Base-by-base conservation (phyloP, 2,888 invertebrate genomes). In the Esperia sulphurella region DNA sequence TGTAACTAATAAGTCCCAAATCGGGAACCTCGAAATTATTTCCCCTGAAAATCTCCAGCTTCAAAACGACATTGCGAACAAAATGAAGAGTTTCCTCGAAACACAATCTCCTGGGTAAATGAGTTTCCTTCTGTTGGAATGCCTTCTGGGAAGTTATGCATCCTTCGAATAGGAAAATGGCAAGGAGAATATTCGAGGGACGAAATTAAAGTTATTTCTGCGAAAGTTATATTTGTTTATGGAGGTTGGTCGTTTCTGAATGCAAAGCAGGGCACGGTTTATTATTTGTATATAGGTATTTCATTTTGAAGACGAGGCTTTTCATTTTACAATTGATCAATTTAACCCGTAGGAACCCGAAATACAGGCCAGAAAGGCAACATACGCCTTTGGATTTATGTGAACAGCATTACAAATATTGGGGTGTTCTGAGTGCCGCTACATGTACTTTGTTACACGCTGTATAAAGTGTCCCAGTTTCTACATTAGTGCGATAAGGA, bases 401-500 rank as follows among this genome's bases (percentile, higher is more conserved):
- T n/a, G n/a, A n/a, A n/a, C n/a, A n/a, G n/a, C n/a, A n/a, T n/a
- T n/a, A n/a, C n/a, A n/a, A n/a, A n/a, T n/a, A n/a, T n/a, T n/a
- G n/a, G n/a, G n/a, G n/a, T n/a, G n/a, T n/a, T n/a, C n/a, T n/a
- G n/a, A n/a, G n/a, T n/a, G n/a, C n/a, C n/a, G n/a, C n/a, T n/a
- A n/a, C n/a, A n/a, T n/a, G n/a, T n/a, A n/a, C n/a, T n/a, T n/a
- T n/a, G n/a, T n/a, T n/a, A n/a, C n/a, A n/a, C n/a, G n/a, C n/a
- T n/a, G n/a, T n/a, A n/a, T n/a, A n/a, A n/a, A n/a, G n/a, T 51
- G 57, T 33, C 53, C 57, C 49, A 55, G 56, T 57, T 59, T 66
- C 67, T 61, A 51, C 46, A 55, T 58, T 59, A 67, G 60, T 52
- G 52, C 61, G 71, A 71, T 72, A 74, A 67, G 61, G 59, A 64